These are phyloP conservation scores for rabbit (Oryctolagus cuniculus) DNA, from an alignment of 2,113 vertebrate genomes.

Conservation along the genomic window mOryCun1.1 NC_091451.1:8506501-8507000, in stretches of 20 bases:
- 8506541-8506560: neutral
- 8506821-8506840: neutral
- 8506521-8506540: neutral
- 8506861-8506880: neutral
- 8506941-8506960: constrained; percentile 18
- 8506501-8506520: neutral
- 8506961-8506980: constrained; percentile 30
- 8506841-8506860: neutral
- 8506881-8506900: neutral
- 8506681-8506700: neutral
- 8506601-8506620: neutral
- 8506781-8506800: neutral
- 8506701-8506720: constrained; percentile 6
- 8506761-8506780: neutral
- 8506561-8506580: neutral
- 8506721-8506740: neutral
- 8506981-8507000: neutral
- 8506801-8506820: neutral
- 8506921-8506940: constrained; percentile 28
- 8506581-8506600: neutral
- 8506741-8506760: neutral
- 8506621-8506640: neutral
- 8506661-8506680: neutral
- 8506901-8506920: constrained; percentile 16
- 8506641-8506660: neutral